These are phyloP conservation scores for Euphonia xanthogaster DNA, from an alignment of 2,797 vertebrate species.

Conservation along the genomic window DNA sequence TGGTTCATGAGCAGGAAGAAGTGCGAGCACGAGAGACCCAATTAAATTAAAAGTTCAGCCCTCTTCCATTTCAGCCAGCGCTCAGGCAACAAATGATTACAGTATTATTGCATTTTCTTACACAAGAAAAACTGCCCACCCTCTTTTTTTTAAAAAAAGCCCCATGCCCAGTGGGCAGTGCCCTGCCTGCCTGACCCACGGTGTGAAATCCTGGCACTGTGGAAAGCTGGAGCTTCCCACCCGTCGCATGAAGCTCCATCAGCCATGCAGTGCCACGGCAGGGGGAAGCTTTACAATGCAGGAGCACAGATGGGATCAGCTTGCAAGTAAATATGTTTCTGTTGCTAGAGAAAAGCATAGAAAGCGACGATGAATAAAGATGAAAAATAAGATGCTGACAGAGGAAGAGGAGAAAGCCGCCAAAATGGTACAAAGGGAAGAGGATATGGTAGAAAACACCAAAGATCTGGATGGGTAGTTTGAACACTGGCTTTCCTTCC, in stretches of 20 bases:
- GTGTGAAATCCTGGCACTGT: slow-evolving; percentile 13
- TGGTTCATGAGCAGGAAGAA: slow-evolving; percentile 1
- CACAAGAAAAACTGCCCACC: not conserved
- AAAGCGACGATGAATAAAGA: slow-evolving; percentile 29
- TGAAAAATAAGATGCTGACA: not conserved
- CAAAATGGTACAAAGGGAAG: not conserved
- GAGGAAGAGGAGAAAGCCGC: not conserved
- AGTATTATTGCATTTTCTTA: not conserved
- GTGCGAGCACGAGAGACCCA: not conserved
- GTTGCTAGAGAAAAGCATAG: slow-evolving; percentile 22
- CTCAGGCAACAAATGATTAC: not conserved
- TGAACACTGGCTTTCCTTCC: not conserved
- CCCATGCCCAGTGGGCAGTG: not conserved
- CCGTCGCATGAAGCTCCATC: not conserved
- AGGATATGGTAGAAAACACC: not conserved
- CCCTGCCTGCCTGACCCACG: not conserved
- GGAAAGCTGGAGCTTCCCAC: slow-evolving; percentile 2
- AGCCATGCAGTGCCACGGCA: slow-evolving; percentile 29
- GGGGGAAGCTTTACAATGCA: slow-evolving; percentile 4
- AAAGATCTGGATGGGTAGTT: not conserved
- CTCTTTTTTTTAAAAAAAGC: not conserved
- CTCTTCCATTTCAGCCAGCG: not conserved
- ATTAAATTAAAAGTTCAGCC: slow-evolving; percentile 31
- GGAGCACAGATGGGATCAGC: slow-evolving; percentile 66
- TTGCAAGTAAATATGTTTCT: slow-evolving; percentile 58